These are phyloP conservation scores for Athrips mouffetella DNA, from an alignment of 2,888 invertebrate species.

Conservation along the genomic window DNA sequence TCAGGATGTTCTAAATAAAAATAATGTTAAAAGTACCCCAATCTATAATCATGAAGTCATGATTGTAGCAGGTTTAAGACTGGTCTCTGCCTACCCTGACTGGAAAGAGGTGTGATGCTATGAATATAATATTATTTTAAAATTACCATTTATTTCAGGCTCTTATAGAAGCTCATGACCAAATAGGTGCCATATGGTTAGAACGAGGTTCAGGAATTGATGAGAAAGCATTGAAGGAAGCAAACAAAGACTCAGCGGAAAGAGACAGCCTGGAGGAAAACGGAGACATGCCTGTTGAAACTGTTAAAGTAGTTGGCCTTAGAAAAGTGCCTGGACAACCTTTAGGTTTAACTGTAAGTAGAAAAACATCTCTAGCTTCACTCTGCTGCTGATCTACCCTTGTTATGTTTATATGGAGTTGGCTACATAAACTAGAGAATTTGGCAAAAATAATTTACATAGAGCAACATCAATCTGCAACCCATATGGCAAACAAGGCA, in stretches of 20 bases:
- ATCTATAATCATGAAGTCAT: too few relatives aligned
- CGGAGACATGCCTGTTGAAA: slow-evolving; percentile 85
- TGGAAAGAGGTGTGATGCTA: too few relatives aligned
- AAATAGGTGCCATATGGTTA: slow-evolving; percentile 83
- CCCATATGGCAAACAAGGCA: too few relatives aligned
- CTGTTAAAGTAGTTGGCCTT: slow-evolving; percentile 91
- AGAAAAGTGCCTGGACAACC: slow-evolving; percentile 92
- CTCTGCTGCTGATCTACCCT: not conserved
- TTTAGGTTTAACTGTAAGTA: slow-evolving; percentile 85
- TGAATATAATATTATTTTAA: not conserved
- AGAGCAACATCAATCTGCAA: too few relatives aligned
- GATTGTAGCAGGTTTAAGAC: too few relatives aligned
- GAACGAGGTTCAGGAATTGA: slow-evolving; percentile 76
- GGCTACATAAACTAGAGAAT: too few relatives aligned
- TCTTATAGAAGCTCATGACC: slow-evolving; percentile 92
- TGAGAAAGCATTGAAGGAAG: slow-evolving; percentile 55
- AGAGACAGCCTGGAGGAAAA: slow-evolving; percentile 58
- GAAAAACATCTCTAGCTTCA: not conserved
- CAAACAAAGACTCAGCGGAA: slow-evolving; percentile 46
- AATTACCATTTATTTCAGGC: slow-evolving; percentile 71
- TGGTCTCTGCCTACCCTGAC: too few relatives aligned
- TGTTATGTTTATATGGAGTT: too few relatives aligned
- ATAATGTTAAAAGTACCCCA: too few relatives aligned
- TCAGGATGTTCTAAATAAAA: too few relatives aligned
- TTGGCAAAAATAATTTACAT: too few relatives aligned